A percentile compares a stretch with the other conserved stretches of the same genome.
phyloP scores from a whole-genome alignment of 2,113 vertebrate genomes.

The Dicentrarchus labrax region DNA sequence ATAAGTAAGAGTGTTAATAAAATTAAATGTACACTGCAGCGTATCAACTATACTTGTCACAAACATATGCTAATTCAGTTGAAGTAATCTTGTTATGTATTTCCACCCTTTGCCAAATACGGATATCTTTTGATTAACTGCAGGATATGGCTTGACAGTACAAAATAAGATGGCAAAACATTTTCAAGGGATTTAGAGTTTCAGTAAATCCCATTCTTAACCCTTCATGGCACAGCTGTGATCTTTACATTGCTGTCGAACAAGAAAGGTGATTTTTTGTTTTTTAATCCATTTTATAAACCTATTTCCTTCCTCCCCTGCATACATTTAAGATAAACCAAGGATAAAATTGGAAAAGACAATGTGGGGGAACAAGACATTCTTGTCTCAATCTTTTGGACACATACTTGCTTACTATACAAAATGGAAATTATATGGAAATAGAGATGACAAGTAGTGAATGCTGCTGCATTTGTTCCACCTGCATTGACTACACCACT shows the following conservation, averaged over 20 bases:
- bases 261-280: background rate
- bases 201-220: conserved; percentile 20
- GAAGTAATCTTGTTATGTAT: conserved; percentile 58
- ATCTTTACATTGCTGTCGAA: conserved; percentile 1
- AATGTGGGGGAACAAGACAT: background rate
- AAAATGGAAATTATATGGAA: conserved; percentile 55
- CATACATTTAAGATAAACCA: conserved; percentile 15
- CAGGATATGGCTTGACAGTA: conserved; percentile 13
- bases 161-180: conserved; percentile 33
- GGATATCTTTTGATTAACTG: conserved; percentile 47
- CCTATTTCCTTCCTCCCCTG: background rate
- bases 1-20: conserved; percentile 27
- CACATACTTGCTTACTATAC: conserved; percentile 33
- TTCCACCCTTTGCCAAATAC: conserved; percentile 41
- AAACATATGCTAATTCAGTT: conserved; percentile 49
- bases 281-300: background rate
- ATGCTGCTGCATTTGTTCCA: conserved; percentile 33
- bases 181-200: conserved; percentile 21
- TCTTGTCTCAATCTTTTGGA: conserved; percentile 29
- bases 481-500: conserved; percentile 16
- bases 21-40: conserved; percentile 27
- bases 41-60: conserved; percentile 31
- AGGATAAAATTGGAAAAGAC: conserved; percentile 28
- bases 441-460: conserved; percentile 34
- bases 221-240: background rate